Evolutionary conservation across 2,113 vertebrate species (phyloP).

Genomic region (Pituophis catenifer): DNA sequence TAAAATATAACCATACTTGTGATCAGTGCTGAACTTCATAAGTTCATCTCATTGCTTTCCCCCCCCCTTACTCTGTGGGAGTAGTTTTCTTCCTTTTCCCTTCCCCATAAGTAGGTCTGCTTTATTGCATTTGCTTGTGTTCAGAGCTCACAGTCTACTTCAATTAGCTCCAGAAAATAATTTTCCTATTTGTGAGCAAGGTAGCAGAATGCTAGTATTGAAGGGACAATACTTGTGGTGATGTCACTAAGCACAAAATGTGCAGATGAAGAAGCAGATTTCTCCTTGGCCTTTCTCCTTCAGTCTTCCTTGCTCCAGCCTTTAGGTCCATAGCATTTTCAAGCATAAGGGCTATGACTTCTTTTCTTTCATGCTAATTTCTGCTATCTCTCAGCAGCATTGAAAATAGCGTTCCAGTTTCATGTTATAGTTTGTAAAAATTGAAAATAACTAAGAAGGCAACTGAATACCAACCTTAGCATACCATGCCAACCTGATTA

Average conservation of each 20-base stretch:
- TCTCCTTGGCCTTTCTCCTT: conserved; percentile 21
- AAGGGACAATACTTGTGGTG: conserved; percentile 35
- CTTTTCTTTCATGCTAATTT: conserved; percentile 35
- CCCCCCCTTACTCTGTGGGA: conserved; percentile 65
- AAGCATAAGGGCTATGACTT: conserved; percentile 50
- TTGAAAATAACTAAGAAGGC: conserved; percentile 39
- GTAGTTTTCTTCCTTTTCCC: conserved; percentile 65
- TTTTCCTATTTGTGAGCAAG: conserved; percentile 26
- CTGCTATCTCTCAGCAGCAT: conserved; percentile 55
- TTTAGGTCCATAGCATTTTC: conserved; percentile 35
- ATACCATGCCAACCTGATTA: background rate
- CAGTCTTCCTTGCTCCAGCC: conserved; percentile 19
- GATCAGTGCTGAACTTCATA: conserved; percentile 66
- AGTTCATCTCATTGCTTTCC: conserved; percentile 71
- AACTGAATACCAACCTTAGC: background rate
- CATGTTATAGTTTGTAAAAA: conserved; percentile 35
- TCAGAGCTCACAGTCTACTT: conserved; percentile 20
- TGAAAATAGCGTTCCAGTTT: conserved; percentile 35
- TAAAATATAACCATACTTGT: conserved; percentile 69
- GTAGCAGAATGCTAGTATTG: conserved; percentile 26
- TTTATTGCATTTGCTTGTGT: conserved; percentile 37
- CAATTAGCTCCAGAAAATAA: conserved; percentile 30
- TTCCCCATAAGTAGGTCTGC: background rate
- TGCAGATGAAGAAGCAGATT: background rate
- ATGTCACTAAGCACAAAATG: background rate